Conservation (phyloP, 2,797 vertebrate genomes). For the Sebastes vulpes region DNA sequence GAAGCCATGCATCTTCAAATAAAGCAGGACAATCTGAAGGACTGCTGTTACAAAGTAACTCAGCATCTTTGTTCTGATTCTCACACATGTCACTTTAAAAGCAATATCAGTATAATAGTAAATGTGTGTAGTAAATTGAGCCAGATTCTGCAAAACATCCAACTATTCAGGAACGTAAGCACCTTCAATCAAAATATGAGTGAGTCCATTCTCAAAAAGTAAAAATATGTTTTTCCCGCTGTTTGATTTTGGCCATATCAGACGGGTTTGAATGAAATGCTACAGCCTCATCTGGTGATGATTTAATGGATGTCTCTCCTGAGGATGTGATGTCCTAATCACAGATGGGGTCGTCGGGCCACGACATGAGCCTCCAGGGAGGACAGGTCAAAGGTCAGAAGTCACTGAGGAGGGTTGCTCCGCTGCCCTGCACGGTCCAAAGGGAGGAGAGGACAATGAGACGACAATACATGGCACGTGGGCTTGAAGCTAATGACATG, state of each 20-base stretch:
- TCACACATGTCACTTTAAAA: not conserved
- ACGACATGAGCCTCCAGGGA: constrained; percentile 37
- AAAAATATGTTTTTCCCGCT: not conserved
- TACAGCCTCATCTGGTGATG: constrained; percentile 32
- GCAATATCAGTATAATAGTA: not conserved
- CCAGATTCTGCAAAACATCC: not conserved
- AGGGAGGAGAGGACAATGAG: constrained; percentile 1
- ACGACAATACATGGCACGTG: not conserved
- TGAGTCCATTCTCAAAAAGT: too few species aligned
- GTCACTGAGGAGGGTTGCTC: constrained; percentile 22
- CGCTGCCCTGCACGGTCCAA: not conserved
- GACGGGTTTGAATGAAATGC: not conserved
- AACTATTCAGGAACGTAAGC: not conserved
- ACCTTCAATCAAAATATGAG: not conserved
- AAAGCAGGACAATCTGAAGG: not conserved
- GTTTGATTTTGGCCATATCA: not conserved
- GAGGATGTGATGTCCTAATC: constrained; percentile 38
- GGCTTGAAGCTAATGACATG: not conserved
- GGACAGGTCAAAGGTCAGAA: constrained; percentile 46
- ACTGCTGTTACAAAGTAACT: not conserved
- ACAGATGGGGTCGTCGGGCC: constrained; percentile 46
- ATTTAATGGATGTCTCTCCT: constrained; percentile 28
- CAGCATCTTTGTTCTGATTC: not conserved
- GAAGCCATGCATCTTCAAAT: not conserved
- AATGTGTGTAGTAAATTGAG: not conserved